A percentile compares a stretch with the other conserved stretches of the same genome.
phyloP scores from a whole-genome alignment of 2,113 vertebrate species.

The Lota lota region DNA sequence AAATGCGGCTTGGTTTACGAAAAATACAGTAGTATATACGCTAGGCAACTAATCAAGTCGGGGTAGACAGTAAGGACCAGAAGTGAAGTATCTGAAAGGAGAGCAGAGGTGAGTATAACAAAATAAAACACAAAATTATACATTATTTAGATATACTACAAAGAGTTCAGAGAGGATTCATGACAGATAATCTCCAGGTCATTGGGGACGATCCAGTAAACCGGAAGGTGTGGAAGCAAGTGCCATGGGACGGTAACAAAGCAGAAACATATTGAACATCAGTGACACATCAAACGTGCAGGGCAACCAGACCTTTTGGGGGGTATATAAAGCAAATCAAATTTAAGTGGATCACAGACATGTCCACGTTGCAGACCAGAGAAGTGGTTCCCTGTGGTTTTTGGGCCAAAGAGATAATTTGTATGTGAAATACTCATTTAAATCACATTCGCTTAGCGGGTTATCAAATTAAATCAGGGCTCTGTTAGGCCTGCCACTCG shows the following conservation, averaged over 20 bases:
- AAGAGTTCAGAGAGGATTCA: too few species aligned
- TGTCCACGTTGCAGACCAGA: constrained; percentile 48
- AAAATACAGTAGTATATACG: too few species aligned
- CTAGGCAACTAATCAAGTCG: too few species aligned
- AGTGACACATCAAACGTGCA: constrained; percentile 32
- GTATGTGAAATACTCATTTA: constrained; percentile 93
- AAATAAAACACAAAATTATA: too few species aligned
- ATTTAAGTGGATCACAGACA: constrained; percentile 44
- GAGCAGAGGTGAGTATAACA: too few species aligned
- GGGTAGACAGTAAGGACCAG: too few species aligned
- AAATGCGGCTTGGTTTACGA: too few species aligned
- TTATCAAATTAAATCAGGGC: constrained; percentile 96
- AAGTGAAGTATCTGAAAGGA: too few species aligned
- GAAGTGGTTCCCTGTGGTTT: constrained; percentile 47
- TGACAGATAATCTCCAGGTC: constrained; percentile 50
- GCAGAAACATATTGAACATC: constrained; percentile 22
- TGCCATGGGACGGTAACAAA: constrained; percentile 27
- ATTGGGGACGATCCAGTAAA: constrained; percentile 27
- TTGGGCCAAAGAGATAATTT: constrained; percentile 63
- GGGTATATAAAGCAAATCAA: constrained; percentile 44
- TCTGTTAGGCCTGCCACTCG: constrained; percentile 87
- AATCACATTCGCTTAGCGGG: constrained; percentile 96
- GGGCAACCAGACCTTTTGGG: constrained; percentile 34
- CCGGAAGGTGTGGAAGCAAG: constrained; percentile 37
- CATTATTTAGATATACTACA: too few species aligned